phyloP scores from a whole-genome alignment of 53 echinoderm and acorn worm species.

The Apostichopus leukothele region DNA sequence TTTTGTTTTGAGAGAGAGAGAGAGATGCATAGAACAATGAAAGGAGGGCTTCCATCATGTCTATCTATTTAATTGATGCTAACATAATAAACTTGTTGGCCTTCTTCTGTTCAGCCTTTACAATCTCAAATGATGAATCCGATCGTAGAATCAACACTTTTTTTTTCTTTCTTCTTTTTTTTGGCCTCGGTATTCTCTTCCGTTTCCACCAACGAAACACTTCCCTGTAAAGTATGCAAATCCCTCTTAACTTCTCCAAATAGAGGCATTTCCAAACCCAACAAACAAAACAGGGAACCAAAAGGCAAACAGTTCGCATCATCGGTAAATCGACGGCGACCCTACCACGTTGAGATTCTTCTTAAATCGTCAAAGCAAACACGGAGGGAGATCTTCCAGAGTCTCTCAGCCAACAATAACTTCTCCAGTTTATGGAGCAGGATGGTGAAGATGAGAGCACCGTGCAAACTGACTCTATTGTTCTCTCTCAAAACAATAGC shows the following conservation, averaged over 20 bases:
- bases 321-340: neutral
- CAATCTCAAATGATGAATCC: too few species aligned
- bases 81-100: too few species aligned
- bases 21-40: too few species aligned
- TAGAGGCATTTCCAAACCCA: conserved; percentile 7
- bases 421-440: neutral
- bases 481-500: conserved; percentile 40
- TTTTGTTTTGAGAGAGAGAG: too few species aligned
- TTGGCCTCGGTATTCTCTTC: too few species aligned
- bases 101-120: too few species aligned
- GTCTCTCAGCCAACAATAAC: conserved; percentile 22
- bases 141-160: too few species aligned
- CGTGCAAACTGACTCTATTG: neutral
- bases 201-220: conserved; percentile 7
- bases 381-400: neutral
- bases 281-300: conserved; percentile 3
- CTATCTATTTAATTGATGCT: too few species aligned
- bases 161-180: too few species aligned
- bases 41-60: too few species aligned
- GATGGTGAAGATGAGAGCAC: neutral
- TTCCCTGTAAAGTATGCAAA: conserved; percentile 11
- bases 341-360: conserved; percentile 11
- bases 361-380: conserved; percentile 24
- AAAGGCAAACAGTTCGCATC: neutral
- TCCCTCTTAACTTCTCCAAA: conserved; percentile 8